Conservation (phyloP, 2,797 vertebrate species). For the Adelosebastes latens region DNA sequence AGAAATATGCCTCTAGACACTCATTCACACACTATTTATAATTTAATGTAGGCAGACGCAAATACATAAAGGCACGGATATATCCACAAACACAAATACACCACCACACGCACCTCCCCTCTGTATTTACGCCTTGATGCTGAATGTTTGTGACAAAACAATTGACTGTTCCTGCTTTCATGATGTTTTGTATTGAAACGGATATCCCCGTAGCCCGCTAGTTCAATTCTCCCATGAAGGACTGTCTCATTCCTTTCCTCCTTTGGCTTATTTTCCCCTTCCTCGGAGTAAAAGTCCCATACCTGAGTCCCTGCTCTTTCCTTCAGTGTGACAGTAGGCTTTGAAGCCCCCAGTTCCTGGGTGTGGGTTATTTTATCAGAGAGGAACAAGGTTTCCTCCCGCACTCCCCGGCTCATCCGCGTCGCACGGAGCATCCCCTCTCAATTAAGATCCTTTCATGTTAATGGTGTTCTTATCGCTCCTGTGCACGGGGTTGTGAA, state of each 20-base stretch:
- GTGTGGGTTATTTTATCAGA: constrained; percentile 74
- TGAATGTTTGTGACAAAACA: constrained; percentile 78
- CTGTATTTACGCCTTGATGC: constrained; percentile 65
- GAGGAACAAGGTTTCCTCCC: constrained; percentile 65
- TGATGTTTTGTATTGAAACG: constrained; percentile 72
- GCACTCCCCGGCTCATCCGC: constrained; percentile 55
- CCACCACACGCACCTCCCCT: constrained; percentile 43
- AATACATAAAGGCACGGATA: constrained; percentile 57
- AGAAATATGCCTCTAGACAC: constrained; percentile 76
- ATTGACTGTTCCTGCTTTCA: constrained; percentile 72
- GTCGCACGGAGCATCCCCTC: constrained; percentile 73
- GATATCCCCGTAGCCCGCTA: constrained; percentile 67
- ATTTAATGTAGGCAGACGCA: constrained; percentile 68
- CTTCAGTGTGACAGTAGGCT: constrained; percentile 54
- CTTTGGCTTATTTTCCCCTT: constrained; percentile 43
- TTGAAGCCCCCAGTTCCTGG: constrained; percentile 66
- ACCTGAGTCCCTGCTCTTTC: constrained; percentile 54
- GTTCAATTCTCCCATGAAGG: constrained; percentile 64
- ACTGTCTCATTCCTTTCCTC: constrained; percentile 48
- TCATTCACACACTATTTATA: constrained; percentile 76
- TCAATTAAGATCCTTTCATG: constrained; percentile 84
- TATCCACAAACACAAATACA: constrained; percentile 53
- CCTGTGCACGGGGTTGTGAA: constrained; percentile 69
- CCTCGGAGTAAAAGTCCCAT: constrained; percentile 43
- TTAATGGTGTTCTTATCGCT: constrained; percentile 81